Base-by-base conservation (phyloP, 2,113 vertebrate species). In the Varanus salvator region DNA sequence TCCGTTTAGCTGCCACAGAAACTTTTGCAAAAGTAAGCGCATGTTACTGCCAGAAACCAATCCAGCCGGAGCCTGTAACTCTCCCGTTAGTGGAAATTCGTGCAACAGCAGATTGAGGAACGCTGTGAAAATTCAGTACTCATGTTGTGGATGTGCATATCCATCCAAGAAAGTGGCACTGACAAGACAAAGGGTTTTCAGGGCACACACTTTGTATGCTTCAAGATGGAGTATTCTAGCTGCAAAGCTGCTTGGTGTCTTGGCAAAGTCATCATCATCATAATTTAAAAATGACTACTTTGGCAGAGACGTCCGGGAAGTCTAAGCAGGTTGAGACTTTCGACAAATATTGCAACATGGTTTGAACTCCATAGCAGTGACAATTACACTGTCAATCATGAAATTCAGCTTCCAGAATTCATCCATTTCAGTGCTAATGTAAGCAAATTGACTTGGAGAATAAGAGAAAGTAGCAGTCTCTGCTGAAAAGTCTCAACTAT, bases 331-430 rank as follows among this genome's bases (percentile, higher is more conserved):
- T 12, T 64, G 86, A 66, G 34, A 48, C 38, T 87, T 87, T 44
- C 66, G 57, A 87, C 74, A 87, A 78, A 87, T 87, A 68, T 87
- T 78, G 57, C 75, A 66, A 87, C 8, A 12, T 50, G 86, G 64
- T 78, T 87, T 77, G 75, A 87, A 77, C 74, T 77, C 38, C 54
- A n/a, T n/a, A 17, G 19, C 31, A 15, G 60, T 31, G 74, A 87
- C 66, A 57, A 78, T 31, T 66, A 60, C 57, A 23, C 52, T 64
- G 74, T 68, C 86, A 87, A 68, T 87, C 74, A 78, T 66, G 60
- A 15, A 8, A 76, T 48, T 87, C 74, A 50, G 74, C 27, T 87
- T 77, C 34, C 74, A 29, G 57, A 76, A 87, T 38, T 66, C 74
- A 77, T 87, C 85, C 38, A 68, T 86, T 87, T 77, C 72, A 64